Conservation (phyloP, 2,113 vertebrate species). For the Limanda limanda region DNA sequence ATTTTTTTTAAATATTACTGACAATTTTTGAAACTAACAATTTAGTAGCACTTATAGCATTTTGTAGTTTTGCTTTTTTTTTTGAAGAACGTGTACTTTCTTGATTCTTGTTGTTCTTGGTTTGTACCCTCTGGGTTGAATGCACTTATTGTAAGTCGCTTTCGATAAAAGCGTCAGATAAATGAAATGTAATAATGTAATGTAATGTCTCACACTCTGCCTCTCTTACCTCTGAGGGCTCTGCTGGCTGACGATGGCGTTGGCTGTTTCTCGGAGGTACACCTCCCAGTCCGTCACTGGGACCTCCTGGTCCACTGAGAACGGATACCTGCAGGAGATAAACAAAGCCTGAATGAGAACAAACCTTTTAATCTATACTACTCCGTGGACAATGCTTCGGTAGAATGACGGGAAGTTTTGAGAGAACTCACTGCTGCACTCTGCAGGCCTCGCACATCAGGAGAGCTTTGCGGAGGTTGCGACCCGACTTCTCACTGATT, state of each 20-base stretch:
- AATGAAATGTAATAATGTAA: too few species aligned
- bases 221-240: slow-evolving; percentile 90
- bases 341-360: not conserved
- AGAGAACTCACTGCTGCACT: slow-evolving; percentile 93
- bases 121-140: too few species aligned
- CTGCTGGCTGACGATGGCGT: slow-evolving; percentile 94
- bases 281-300: slow-evolving; percentile 97
- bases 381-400: not conserved
- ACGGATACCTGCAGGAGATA: slow-evolving; percentile 87
- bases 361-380: not conserved
- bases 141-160: too few species aligned
- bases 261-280: slow-evolving; percentile 96
- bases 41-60: too few species aligned
- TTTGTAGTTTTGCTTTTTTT: too few species aligned
- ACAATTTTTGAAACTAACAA: too few species aligned
- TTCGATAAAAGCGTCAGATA: too few species aligned
- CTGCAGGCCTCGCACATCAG: slow-evolving; percentile 98
- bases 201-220: not conserved
- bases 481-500: slow-evolving; percentile 91
- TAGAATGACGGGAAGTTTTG: not conserved
- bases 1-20: too few species aligned
- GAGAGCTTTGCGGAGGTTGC: slow-evolving; percentile 95
- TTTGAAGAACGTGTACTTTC: too few species aligned
- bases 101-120: too few species aligned
- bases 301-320: slow-evolving; percentile 92